Base-by-base conservation (phyloP, 2,113 vertebrate species). In the Periophthalmodon schlosseri region DNA sequence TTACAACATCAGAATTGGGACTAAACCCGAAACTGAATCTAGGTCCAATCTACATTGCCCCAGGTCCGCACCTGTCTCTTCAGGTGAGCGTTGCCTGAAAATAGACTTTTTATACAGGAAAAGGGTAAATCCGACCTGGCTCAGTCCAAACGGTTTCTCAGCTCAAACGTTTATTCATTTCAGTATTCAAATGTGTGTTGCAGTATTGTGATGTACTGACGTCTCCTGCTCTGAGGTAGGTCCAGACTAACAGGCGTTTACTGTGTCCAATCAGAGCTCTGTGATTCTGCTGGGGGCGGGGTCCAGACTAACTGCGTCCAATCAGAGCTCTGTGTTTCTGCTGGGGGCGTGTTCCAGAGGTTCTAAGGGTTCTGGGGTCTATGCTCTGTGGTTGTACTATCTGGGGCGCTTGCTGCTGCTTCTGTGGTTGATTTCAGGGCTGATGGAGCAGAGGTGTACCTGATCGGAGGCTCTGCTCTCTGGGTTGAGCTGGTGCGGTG, bases 171-270 rank as follows among this genome's bases (percentile, higher is more conserved):
- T 5, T 12, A 18, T 20, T 63, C 16, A 39, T 14, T 13, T 3
- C n/a, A 44, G 73, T 15, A 3, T 60, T 78, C 50, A 75, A 78
- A 82, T 91, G 75, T 94, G 84, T 93, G 82, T 94, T 93, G 81
- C 92, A 94, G 93, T 93, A 84, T 88, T 88, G 87, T 80, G 78
- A 91, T 86, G 83, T 93, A 87, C 80, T 93, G 87, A 92, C 74
- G 87, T 71, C 67, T 75, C 81, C 78, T 88, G 82, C 69, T 84
- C 9, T 69, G 69, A 93, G 93, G 94, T 94, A 94, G 89, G 94
- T 94, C 90, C 72, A 5, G 46, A 72, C 68, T 28, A 69, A 79
- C 67, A 21, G 3, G 5, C 50, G 18, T n/a, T 8, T 54, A 15
- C 15, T 52, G 52, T n/a, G 39, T 56, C 52, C 52, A 56, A 56